These are phyloP conservation scores for Thripadectes ignobilis DNA, from an alignment of 2,797 vertebrate species.

Conservation along the genomic window DNA sequence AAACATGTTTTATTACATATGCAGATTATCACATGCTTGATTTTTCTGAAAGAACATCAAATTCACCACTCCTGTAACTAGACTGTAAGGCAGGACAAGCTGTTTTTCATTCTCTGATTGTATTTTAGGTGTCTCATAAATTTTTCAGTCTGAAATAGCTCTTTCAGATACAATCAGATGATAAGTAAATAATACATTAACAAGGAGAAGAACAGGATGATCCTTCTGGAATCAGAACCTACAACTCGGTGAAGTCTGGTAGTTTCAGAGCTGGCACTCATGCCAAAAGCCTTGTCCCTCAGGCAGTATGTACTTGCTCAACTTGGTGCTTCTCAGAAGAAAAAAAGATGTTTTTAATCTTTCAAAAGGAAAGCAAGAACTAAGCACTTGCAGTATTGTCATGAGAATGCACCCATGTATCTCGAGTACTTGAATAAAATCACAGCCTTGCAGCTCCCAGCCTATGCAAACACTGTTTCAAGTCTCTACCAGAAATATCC, in stretches of 20 bases:
- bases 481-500: conserved; percentile 50
- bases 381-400: neutral
- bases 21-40: neutral
- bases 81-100: neutral
- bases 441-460: neutral
- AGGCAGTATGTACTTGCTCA: neutral
- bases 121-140: neutral
- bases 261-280: neutral
- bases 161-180: neutral
- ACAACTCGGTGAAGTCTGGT: neutral
- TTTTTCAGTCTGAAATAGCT: neutral
- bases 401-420: neutral
- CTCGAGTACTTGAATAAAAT: conserved; percentile 22
- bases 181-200: neutral
- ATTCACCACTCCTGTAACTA: neutral
- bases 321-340: neutral
- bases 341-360: neutral
- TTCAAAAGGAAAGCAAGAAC: neutral
- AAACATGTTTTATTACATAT: neutral
- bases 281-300: neutral
- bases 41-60: neutral
- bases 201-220: neutral
- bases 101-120: neutral
- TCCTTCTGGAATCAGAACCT: neutral
- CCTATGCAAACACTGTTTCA: conserved; percentile 66